These are phyloP conservation scores for Halichoerus grypus DNA, from an alignment of 2,113 vertebrate genomes.

Conservation along the genomic window DNA sequence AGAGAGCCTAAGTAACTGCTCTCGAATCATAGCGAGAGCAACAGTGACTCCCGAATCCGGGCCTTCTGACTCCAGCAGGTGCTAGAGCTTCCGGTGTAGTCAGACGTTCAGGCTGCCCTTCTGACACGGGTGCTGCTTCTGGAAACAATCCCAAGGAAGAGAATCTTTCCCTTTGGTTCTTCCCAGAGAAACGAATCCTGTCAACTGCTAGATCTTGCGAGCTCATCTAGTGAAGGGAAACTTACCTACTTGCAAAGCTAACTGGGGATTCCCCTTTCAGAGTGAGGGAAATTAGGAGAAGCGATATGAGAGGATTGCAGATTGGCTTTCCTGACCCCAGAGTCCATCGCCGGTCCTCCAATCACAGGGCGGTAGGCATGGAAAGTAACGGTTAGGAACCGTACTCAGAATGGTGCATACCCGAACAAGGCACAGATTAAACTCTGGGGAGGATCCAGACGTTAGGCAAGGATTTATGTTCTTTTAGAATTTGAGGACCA, in stretches of 20 bases:
- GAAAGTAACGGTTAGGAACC: not conserved
- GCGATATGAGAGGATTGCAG: not conserved
- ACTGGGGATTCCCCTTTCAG: not conserved
- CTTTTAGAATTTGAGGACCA: not conserved
- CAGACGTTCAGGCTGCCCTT: not conserved
- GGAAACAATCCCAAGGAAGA: not conserved
- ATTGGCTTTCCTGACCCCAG: not conserved
- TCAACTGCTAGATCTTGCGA: not conserved
- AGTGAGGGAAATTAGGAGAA: not conserved
- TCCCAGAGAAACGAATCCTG: not conserved
- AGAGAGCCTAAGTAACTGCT: not conserved
- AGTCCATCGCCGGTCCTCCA: not conserved
- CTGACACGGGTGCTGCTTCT: not conserved
- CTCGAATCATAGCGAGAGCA: not conserved
- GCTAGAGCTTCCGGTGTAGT: fast-evolving
- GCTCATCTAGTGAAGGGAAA: not conserved
- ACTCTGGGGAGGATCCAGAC: not conserved
- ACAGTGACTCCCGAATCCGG: not conserved
- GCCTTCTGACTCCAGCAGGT: not conserved
- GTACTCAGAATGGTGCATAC: not conserved
- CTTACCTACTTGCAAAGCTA: not conserved
- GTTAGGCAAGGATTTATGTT: not conserved
- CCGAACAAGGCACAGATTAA: not conserved
- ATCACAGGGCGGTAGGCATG: not conserved
- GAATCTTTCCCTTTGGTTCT: not conserved